phyloP scores from a whole-genome alignment of 1,140 invertebrate species.

The Sycophaga agraensis region DNA sequence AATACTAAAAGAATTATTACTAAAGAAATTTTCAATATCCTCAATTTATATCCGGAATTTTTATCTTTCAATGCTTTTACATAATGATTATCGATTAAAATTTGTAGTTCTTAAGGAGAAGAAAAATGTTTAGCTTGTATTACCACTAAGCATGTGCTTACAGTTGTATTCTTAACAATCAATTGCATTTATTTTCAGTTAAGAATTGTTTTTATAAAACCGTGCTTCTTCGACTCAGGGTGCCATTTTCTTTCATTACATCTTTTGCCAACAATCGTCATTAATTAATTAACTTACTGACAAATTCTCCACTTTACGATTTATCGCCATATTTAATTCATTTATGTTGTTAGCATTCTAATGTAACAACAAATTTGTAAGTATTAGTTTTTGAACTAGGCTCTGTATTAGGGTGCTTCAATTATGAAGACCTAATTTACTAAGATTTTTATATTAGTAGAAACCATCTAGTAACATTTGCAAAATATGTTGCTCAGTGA shows the following conservation, averaged over 20 bases:
- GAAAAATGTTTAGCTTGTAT: neutral
- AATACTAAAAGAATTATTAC: slow-evolving; percentile 1
- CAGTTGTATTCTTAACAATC: neutral
- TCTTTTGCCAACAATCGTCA: slow-evolving; percentile 9
- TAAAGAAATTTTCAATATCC: neutral
- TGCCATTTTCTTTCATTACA: slow-evolving; percentile 42
- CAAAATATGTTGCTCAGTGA: neutral
- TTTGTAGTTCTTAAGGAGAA: neutral
- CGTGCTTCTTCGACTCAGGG: slow-evolving; percentile 52
- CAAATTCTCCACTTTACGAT: neutral
- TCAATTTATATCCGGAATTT: neutral
- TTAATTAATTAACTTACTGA: neutral
- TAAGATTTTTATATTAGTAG: slow-evolving; percentile 1
- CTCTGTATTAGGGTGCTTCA: neutral
- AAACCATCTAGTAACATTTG: neutral
- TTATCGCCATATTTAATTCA: slow-evolving; percentile 12
- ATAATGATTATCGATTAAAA: neutral
- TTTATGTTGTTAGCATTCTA: neutral
- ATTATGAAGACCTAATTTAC: slow-evolving; percentile 3
- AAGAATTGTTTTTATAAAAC: slow-evolving; percentile 27
- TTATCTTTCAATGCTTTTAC: neutral
- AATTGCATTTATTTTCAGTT: slow-evolving; percentile 10
- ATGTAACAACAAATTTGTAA: slow-evolving; percentile 9
- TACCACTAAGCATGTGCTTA: neutral
- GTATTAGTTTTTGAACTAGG: neutral